Evolutionary conservation across 2,888 invertebrate species (phyloP), one percentile per base, ranked within the genome.

Genomic region (Drosophila histrio): DNA sequence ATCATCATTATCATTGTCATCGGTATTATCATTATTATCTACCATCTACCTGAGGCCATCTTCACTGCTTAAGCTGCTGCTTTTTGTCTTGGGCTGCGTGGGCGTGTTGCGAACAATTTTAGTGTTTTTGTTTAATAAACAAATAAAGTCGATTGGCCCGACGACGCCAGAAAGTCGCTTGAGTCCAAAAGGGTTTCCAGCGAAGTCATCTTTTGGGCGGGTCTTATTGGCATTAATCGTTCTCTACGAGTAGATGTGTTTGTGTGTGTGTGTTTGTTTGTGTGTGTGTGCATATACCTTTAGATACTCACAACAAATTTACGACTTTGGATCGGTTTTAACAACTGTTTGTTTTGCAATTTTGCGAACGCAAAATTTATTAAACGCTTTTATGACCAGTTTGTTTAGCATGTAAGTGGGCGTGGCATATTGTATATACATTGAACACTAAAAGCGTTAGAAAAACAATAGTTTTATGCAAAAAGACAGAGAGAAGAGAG

Each of bases 271-370:
- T 34, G 26, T 44, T 24, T 24, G 32, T 49, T 58, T 59, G 43
- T 60, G 38, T 46, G 44, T 54, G 44, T 59, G 43, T 66, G 15
- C 47, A 47, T 26, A 62, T 56, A 62, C 60, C 56, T 65, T 41
- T 28, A 46, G 41, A 50, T 17, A 61, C 26, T 34, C 21, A 39
- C 21, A 46, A 7, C 2, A 58, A 73, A 70, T 84, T 82, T 79
- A 84, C 79, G 85, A 79, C 68, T 70, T 59, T 60, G 77, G 50
- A 63, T 71, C 65, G 66, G 65, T 66, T 78, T 79, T 87, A 73
- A 83, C 75, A 80, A 71, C 71, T 89, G 81, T 89, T 89, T 85
- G 77, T 66, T 60, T 75, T 79, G 78, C 77, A 85, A 88, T 88
- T 89, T 89, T 54, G 60, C 56, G 57, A 11, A 43, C 70, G 63